Conservation (phyloP, 1,140 invertebrate genomes). For the Idris sp. region DNA sequence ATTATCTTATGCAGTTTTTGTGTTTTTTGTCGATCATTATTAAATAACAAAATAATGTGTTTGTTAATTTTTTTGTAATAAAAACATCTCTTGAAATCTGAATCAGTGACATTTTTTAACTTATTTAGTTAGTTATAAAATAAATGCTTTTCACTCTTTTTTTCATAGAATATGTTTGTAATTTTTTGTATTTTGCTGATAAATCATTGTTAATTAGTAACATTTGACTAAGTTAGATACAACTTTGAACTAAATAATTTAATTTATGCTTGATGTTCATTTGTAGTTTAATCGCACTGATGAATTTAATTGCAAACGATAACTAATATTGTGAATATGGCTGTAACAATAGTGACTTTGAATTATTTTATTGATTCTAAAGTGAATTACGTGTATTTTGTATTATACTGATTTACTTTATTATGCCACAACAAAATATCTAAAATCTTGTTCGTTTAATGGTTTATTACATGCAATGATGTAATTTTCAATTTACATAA, state of each 20-base stretch:
- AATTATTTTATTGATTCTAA: slow-evolving; percentile 14
- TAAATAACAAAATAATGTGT: no score
- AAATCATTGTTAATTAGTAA: no score
- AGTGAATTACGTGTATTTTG: slow-evolving; percentile 6
- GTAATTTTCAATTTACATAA: not conserved
- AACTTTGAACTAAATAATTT: slow-evolving; percentile 4
- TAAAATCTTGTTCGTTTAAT: not conserved
- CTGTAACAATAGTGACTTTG: slow-evolving; percentile 10
- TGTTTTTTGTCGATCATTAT: no score
- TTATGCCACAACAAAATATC: slow-evolving; percentile 2
- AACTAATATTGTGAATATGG: slow-evolving; percentile 5
- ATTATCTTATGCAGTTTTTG: no score
- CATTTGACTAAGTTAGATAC: no score
- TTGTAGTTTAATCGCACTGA: slow-evolving; percentile 11
- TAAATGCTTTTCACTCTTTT: no score
- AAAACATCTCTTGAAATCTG: no score
- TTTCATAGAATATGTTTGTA: no score
- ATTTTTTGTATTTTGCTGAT: no score
- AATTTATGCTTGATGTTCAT: slow-evolving; percentile 1
- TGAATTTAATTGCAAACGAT: slow-evolving; percentile 6
- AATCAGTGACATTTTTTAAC: no score
- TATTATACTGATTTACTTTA: slow-evolving; percentile 1
- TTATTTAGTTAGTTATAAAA: no score
- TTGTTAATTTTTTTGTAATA: no score
- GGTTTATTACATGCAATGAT: not conserved